phyloP scores from a whole-genome alignment of 1,140 invertebrate species.

The Agraylea sexmaculata region DNA sequence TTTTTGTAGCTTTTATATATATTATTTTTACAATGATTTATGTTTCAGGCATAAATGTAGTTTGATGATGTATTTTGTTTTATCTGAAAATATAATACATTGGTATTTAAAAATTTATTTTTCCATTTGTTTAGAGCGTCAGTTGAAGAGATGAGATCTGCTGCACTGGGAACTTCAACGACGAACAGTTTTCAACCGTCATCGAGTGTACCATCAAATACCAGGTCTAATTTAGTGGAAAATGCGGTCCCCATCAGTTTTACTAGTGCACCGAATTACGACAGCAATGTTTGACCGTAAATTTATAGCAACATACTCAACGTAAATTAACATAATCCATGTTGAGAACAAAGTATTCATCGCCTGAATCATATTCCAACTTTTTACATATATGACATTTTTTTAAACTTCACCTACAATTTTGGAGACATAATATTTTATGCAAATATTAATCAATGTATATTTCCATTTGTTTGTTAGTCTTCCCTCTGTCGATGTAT shows the following conservation, averaged over 20 bases:
- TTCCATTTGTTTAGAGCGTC: constrained; percentile 45
- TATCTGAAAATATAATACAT: neutral
- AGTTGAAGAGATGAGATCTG: constrained; percentile 60
- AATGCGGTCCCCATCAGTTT: constrained; percentile 66
- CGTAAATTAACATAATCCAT: neutral
- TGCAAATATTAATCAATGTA: neutral
- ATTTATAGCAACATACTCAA: constrained; percentile 2
- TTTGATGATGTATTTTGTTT: neutral
- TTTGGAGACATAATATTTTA: neutral
- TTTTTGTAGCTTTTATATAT: too few species aligned
- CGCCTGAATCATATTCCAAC: too few species aligned
- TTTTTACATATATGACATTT: too few species aligned
- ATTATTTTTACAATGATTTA: too few species aligned
- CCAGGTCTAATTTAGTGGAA: constrained; percentile 56
- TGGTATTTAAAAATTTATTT: neutral
- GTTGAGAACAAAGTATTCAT: too few species aligned
- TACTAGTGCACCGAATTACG: constrained; percentile 44
- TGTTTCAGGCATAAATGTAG: too few species aligned
- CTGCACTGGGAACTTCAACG: constrained; percentile 24
- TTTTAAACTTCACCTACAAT: neutral
- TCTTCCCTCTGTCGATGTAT: too few species aligned
- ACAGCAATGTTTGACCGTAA: constrained; percentile 19
- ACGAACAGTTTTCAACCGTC: constrained; percentile 23
- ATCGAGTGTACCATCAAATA: constrained; percentile 21
- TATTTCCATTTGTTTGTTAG: too few species aligned